A percentile compares a stretch with the other conserved stretches of the same genome.
Conservation (phyloP, 2,797 vertebrate genomes). For the Chiroxiphia lanceolata region DNA sequence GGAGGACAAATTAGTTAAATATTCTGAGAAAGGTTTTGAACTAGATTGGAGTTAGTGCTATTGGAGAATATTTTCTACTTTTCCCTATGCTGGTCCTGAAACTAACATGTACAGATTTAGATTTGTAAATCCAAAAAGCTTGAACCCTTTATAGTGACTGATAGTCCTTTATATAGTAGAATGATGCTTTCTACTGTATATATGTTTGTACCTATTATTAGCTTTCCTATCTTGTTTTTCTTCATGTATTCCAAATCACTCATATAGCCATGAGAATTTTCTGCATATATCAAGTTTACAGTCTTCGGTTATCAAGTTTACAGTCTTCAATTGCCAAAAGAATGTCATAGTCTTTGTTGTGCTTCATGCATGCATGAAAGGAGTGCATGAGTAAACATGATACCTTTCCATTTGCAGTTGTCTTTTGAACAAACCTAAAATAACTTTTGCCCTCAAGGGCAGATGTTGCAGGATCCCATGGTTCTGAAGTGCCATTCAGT, state of each 20-base stretch:
- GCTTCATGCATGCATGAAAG: not conserved
- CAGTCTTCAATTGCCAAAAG: not conserved
- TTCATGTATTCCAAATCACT: not conserved
- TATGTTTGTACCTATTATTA: not conserved
- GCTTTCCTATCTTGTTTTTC: not conserved
- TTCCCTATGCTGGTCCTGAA: not conserved
- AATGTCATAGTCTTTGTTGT: not conserved
- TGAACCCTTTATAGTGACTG: not conserved
- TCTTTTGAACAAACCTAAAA: conserved; percentile 34
- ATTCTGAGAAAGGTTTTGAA: not conserved
- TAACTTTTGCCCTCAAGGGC: not conserved
- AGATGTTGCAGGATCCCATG: not conserved
- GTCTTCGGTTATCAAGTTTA: not conserved
- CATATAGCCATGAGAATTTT: not conserved
- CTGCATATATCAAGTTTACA: not conserved
- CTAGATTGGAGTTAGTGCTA: not conserved
- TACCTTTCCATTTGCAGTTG: conserved; percentile 36
- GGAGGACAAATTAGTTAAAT: not conserved
- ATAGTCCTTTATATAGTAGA: not conserved
- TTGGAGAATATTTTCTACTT: not conserved
- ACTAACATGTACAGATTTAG: not conserved
- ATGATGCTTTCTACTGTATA: not conserved
- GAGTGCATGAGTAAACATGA: not conserved
- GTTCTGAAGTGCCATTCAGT: not conserved
- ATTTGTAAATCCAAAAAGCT: not conserved